phyloP scores from a whole-genome alignment of 2,888 invertebrate species.

The Eupithecia vulgata region DNA sequence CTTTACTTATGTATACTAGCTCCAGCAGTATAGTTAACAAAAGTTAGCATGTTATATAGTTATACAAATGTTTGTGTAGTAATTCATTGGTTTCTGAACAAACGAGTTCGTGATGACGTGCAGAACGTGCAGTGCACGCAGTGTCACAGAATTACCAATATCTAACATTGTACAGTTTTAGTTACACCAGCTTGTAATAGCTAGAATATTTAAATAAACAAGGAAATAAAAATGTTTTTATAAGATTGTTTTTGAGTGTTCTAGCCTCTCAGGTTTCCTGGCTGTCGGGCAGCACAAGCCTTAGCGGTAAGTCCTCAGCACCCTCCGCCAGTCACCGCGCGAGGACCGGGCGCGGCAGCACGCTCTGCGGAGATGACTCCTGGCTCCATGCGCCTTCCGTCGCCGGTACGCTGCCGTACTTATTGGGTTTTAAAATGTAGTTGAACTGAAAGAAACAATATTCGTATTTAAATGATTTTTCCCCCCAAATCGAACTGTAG shows the following conservation, averaged over 20 bases:
- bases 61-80: too few relatives aligned
- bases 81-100: too few relatives aligned
- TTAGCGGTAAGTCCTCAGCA: background rate
- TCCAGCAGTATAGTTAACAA: background rate
- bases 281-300: background rate
- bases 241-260: background rate
- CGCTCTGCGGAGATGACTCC: slow-evolving; percentile 52
- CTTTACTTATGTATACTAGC: background rate
- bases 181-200: background rate
- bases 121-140: too few relatives aligned
- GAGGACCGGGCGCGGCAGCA: slow-evolving; percentile 61
- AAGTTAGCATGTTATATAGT: background rate
- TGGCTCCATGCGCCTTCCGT: slow-evolving; percentile 51
- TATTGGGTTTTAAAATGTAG: slow-evolving; percentile 73
- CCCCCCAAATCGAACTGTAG: background rate
- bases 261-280: background rate
- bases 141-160: too few relatives aligned
- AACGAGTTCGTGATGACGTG: too few relatives aligned
- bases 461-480: too few relatives aligned
- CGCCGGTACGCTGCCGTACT: slow-evolving; percentile 49
- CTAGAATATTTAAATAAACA: background rate
- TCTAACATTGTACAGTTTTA: too few relatives aligned
- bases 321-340: slow-evolving; percentile 55
- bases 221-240: background rate
- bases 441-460: slow-evolving; percentile 62